Conservation (phyloP, 2,797 vertebrate genomes). For the Dryobates pubescens region DNA sequence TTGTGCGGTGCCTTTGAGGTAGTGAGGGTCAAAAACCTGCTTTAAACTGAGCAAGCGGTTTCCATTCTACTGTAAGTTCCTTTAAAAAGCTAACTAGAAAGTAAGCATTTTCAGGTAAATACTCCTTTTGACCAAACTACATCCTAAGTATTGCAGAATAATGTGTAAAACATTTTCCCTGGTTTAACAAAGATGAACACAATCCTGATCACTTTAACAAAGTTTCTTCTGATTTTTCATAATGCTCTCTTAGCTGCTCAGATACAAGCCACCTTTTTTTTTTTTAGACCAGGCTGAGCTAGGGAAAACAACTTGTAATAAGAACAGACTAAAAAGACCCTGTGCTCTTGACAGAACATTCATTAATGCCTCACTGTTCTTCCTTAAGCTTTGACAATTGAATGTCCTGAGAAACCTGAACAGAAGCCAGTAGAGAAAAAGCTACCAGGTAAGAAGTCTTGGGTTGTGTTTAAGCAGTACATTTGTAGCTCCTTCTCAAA, state of each 20-base stretch:
- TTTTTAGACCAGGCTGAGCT: not conserved
- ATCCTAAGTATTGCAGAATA: not conserved
- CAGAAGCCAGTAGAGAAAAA: conserved; percentile 86
- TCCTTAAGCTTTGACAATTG: conserved; percentile 86
- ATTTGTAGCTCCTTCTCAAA: not conserved
- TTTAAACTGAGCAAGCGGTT: not conserved
- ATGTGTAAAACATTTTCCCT: not conserved
- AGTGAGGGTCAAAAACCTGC: not conserved
- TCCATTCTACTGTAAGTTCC: not conserved
- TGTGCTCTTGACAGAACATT: not conserved
- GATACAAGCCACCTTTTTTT: not conserved
- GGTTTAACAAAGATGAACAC: not conserved
- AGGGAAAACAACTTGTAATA: not conserved
- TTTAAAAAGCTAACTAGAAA: not conserved
- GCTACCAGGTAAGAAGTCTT: conserved; percentile 85
- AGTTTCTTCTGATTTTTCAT: not conserved
- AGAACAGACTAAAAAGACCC: not conserved
- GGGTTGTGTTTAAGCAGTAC: not conserved
- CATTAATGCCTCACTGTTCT: not conserved
- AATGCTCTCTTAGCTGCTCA: not conserved
- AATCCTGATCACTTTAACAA: not conserved
- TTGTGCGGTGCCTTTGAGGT: not conserved
- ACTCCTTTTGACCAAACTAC: not conserved
- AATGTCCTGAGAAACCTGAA: conserved; percentile 83
- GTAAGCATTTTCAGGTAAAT: not conserved